Percentiles rank a stretch among this genome's conserved stretches.
phyloP scores from a whole-genome alignment of 2,888 invertebrate genomes.

The Xylota segnis region DNA sequence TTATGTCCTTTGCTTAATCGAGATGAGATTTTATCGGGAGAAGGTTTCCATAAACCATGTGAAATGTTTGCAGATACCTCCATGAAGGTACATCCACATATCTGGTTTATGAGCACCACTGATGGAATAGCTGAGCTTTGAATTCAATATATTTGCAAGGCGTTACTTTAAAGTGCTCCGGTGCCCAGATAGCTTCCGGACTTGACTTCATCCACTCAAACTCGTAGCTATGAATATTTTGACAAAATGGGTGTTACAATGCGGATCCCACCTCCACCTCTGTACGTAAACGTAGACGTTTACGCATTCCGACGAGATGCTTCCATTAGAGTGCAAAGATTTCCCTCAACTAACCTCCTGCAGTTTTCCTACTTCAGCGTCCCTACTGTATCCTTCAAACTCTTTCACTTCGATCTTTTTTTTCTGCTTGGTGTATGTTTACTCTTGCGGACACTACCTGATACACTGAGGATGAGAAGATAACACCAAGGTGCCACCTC shows the following conservation, averaged over 20 bases:
- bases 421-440: constrained; percentile 13
- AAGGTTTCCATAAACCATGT: too few relatives aligned
- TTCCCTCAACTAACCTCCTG: background rate
- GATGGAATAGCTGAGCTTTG: too few relatives aligned
- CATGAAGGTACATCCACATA: too few relatives aligned
- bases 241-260: background rate
- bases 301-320: background rate
- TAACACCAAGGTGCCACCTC: constrained; percentile 1
- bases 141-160: too few relatives aligned
- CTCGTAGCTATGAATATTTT: too few relatives aligned
- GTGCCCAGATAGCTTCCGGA: too few relatives aligned
- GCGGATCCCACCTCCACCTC: background rate
- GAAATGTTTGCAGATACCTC: too few relatives aligned
- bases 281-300: background rate
- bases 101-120: too few relatives aligned
- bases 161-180: too few relatives aligned
- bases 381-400: background rate
- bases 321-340: background rate
- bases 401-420: background rate
- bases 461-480: background rate
- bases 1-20: too few relatives aligned
- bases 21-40: too few relatives aligned
- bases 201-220: too few relatives aligned
- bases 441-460: background rate
- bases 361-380: background rate